Evolutionary conservation across 1,140 invertebrate genomes (phyloP), one percentile per base, ranked within the genome.

Genomic region (Leucophenga varia): DNA sequence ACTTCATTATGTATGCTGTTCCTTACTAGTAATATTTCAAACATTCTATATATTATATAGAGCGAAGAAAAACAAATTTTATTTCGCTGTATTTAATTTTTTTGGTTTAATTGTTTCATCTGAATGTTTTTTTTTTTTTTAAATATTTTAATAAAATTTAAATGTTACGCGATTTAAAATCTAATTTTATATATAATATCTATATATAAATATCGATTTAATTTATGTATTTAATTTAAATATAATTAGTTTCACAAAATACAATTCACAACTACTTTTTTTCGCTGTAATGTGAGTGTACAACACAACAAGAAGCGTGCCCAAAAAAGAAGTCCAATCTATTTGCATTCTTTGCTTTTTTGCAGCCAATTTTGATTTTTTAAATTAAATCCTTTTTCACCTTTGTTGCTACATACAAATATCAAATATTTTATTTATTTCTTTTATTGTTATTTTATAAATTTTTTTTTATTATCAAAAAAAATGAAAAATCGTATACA

Each of bases 221-320:
- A 8, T 30, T 30, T 30, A 30, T 8, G n/a, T 30, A 30, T 30
- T 30, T 8, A 30, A 8, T 30, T 35, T 35, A 35, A 8, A 13
- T 35, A 35, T 35, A 13, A 35, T 13, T 35, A 35, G 58, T 68
- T 68, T 72, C 69, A 72, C 69, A 72, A 72, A 72, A 72, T 72
- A 72, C 69, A 72, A 67, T 69, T 72, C 69, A 72, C 69, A 72
- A 72, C 69, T 72, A 72, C 61, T 55, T 59, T 72, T 64, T 61
- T 30, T 8, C 12, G 7, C 12, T 30, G 7, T n/a, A 30, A 30
- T 8, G 25, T 8, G n/a, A 8, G n/a, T 30, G n/a, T 30, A 8
- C 7, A 30, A 30, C 7, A 30, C 7, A 30, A 30, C 7, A 30
- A 30, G n/a, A 30, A 30, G 7, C 12, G n/a, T 8, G 7, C 7